Conservation (phyloP, 2,888 invertebrate species). For the Globia sparganii region DNA sequence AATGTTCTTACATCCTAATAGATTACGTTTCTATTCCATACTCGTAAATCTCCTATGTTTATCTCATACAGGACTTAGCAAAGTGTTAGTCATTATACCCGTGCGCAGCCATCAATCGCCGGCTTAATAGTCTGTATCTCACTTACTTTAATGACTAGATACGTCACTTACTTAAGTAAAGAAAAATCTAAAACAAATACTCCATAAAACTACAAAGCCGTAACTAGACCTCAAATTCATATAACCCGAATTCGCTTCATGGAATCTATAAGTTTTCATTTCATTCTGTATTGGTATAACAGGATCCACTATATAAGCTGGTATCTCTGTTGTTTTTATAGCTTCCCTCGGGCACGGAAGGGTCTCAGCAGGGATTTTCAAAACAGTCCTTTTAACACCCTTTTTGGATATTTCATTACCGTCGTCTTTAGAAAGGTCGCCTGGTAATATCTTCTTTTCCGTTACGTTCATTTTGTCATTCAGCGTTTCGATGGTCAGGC, state of each 20-base stretch:
- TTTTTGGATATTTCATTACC: conserved; percentile 79
- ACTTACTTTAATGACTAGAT: conserved; percentile 78
- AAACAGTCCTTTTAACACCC: conserved; percentile 81
- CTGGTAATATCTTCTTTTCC: conserved; percentile 75
- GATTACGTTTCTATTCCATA: conserved; percentile 51
- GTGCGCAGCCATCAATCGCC: conserved; percentile 71
- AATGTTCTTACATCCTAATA: conserved; percentile 44
- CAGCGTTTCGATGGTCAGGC: conserved; percentile 81
- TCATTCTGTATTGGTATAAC: conserved; percentile 87
- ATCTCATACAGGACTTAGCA: conserved; percentile 62
- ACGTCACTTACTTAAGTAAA: conserved; percentile 80
- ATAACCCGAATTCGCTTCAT: conserved; percentile 78
- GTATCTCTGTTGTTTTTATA: conserved; percentile 81
- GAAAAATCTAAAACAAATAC: conserved; percentile 81
- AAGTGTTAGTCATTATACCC: conserved; percentile 64
- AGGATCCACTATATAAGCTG: conserved; percentile 82
- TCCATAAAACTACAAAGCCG: conserved; percentile 76
- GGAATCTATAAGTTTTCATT: conserved; percentile 87
- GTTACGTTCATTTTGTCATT: conserved; percentile 82
- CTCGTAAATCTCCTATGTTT: conserved; percentile 63
- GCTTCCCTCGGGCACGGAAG: conserved; percentile 84
- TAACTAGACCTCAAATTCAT: conserved; percentile 63
- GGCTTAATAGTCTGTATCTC: conserved; percentile 81
- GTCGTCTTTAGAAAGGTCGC: conserved; percentile 70
- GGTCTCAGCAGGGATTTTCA: conserved; percentile 85